Evolutionary conservation across 2,888 invertebrate species (phyloP).

Genomic region (Cantharis flavilabris): DNA sequence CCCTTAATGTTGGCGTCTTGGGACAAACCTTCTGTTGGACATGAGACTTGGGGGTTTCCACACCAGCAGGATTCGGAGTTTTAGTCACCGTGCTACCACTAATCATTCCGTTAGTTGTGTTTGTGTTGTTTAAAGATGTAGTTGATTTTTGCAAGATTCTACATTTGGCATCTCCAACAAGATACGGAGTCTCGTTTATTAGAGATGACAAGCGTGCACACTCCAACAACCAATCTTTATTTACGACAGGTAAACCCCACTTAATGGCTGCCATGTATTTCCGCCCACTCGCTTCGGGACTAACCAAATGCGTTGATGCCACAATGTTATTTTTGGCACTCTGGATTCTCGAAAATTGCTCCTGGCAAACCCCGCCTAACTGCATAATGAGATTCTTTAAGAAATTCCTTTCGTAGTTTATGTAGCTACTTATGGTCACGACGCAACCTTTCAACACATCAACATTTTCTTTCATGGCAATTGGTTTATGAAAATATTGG

Average conservation of each 20-base stretch:
- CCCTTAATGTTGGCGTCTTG: neutral
- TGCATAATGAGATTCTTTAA: constrained; percentile 70
- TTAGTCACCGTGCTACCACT: neutral
- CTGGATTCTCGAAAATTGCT: constrained; percentile 67
- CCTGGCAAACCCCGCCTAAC: constrained; percentile 70
- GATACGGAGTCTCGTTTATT: constrained; percentile 61
- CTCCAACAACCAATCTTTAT: constrained; percentile 74
- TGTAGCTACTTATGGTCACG: constrained; percentile 79
- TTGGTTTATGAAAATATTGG: constrained; percentile 74
- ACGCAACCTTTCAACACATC: constrained; percentile 71
- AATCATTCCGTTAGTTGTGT: neutral
- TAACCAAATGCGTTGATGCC: constrained; percentile 82
- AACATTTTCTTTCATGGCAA: constrained; percentile 56
- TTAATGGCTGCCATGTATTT: constrained; percentile 83
- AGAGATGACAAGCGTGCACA: constrained; percentile 65
- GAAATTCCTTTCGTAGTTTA: constrained; percentile 73
- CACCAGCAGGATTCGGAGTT: neutral
- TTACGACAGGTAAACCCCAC: constrained; percentile 85
- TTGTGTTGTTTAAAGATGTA: neutral
- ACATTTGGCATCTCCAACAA: constrained; percentile 65
- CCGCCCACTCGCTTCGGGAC: constrained; percentile 72
- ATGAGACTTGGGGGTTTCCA: neutral
- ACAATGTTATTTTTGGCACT: constrained; percentile 57
- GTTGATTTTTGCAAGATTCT: neutral
- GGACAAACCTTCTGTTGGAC: neutral